Evolutionary conservation across 2,113 vertebrate genomes (phyloP).

Genomic region (Lates calcarifer): DNA sequence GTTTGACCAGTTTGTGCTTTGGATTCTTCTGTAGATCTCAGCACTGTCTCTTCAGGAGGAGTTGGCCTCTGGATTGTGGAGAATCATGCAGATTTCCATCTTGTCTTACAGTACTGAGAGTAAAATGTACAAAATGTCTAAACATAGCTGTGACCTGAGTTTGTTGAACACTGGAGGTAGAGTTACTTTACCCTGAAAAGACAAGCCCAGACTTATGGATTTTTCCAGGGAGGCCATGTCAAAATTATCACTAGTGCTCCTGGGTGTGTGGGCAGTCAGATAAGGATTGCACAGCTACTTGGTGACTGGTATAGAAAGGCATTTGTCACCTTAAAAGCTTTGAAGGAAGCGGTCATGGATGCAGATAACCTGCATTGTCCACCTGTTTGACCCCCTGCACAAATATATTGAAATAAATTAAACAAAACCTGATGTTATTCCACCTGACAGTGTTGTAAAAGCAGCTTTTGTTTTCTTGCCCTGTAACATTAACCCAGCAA

Average conservation of each 20-base stretch:
- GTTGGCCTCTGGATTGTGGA: not conserved
- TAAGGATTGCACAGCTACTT: conserved; percentile 29
- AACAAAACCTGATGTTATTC: not conserved
- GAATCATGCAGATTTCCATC: not conserved
- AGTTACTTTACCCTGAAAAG: not conserved
- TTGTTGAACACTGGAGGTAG: not conserved
- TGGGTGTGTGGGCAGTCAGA: conserved; percentile 31
- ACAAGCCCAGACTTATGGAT: not conserved
- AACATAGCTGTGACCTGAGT: not conserved
- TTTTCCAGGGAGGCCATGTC: not conserved
- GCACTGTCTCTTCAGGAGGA: not conserved
- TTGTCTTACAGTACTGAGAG: not conserved
- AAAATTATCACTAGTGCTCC: not conserved
- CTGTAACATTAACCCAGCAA: not conserved
- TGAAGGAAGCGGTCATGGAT: not conserved
- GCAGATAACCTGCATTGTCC: conserved; percentile 19
- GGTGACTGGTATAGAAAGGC: not conserved
- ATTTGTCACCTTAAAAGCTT: conserved; percentile 7
- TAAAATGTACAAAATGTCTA: not conserved
- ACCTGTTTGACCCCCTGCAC: not conserved
- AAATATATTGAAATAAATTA: not conserved
- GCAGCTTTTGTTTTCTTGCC: not conserved
- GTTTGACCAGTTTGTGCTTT: not conserved
- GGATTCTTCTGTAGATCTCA: not conserved
- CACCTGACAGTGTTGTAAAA: too few relatives aligned